These are phyloP conservation scores for Sylvia borin DNA, from an alignment of 2,797 vertebrate species.

Conservation along the genomic window DNA sequence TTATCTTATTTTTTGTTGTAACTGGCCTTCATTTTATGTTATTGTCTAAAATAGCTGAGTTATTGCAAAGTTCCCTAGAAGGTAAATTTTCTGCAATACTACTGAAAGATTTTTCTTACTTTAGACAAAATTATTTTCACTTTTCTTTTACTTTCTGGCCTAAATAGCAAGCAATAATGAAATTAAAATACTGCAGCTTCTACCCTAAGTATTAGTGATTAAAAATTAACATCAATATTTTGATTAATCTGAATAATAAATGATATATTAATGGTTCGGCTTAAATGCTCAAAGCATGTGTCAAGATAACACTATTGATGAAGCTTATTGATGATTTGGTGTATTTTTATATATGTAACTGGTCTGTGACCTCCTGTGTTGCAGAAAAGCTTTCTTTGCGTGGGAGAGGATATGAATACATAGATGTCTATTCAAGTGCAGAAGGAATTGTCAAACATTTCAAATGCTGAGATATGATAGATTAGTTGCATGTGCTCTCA, in stretches of 20 bases:
- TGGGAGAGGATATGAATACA: not conserved
- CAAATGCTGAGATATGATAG: not conserved
- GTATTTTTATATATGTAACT: not conserved
- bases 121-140: not conserved
- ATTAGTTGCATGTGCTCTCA: not conserved
- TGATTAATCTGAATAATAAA: not conserved
- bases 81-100: not conserved
- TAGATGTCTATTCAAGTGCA: not conserved
- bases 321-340: not conserved
- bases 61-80: not conserved
- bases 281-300: not conserved
- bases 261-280: not conserved
- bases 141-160: not conserved
- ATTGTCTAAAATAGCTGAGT: not conserved
- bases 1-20: not conserved
- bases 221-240: not conserved
- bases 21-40: not conserved
- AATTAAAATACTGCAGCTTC: not conserved
- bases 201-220: not conserved
- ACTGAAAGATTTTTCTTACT: not conserved
- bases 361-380: not conserved
- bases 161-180: not conserved
- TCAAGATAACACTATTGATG: not conserved
- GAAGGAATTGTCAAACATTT: not conserved
- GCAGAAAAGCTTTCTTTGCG: not conserved